Evolutionary conservation across 2,888 invertebrate genomes (phyloP).

Genomic region (Plebejus argus): DNA sequence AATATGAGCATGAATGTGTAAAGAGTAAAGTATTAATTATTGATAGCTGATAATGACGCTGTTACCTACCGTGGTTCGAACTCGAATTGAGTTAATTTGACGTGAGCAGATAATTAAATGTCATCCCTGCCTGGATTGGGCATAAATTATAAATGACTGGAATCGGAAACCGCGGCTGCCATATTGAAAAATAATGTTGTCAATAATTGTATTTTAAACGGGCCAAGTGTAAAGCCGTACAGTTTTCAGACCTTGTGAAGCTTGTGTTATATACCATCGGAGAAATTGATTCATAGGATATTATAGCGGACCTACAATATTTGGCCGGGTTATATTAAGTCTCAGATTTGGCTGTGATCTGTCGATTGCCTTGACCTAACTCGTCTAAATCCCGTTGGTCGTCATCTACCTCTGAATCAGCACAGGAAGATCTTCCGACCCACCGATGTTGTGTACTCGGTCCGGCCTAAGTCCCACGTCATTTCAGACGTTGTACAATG

Average conservation of each 20-base stretch:
- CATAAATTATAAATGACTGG: conserved; percentile 28
- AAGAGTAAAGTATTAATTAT: conserved; percentile 46
- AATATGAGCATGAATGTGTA: background rate
- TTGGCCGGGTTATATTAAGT: too few species aligned
- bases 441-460: too few species aligned
- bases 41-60: conserved; percentile 46
- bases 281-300: too few species aligned
- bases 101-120: conserved; percentile 36
- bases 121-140: conserved; percentile 21
- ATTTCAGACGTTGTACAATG: too few species aligned
- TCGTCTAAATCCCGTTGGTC: too few species aligned
- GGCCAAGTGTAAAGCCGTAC: background rate
- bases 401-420: background rate
- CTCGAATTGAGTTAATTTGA: conserved; percentile 37
- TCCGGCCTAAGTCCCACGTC: too few species aligned
- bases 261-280: too few species aligned
- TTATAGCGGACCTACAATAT: too few species aligned
- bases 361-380: too few species aligned
- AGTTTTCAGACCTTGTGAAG: background rate
- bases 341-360: too few species aligned
- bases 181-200: conserved; percentile 12
- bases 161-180: background rate
- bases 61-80: conserved; percentile 39
- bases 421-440: too few species aligned
- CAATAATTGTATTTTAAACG: background rate